A percentile compares a stretch with the other conserved stretches of the same genome.
phyloP scores from a whole-genome alignment of 1,140 invertebrate species.

The Apis laboriosa region DNA sequence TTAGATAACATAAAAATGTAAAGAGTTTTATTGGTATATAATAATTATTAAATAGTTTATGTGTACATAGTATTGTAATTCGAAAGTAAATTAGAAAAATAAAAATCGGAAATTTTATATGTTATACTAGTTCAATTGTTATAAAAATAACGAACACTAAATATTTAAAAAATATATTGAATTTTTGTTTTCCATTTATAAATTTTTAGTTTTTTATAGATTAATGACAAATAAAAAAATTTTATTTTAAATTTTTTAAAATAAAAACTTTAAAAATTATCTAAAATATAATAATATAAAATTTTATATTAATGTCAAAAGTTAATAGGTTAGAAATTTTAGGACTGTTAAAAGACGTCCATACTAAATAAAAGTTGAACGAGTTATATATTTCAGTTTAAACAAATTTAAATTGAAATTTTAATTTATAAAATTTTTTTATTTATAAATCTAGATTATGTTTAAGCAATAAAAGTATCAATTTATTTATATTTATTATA shows the following conservation, averaged over 20 bases:
- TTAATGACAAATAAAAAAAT: not conserved
- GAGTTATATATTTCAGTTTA: too few species aligned
- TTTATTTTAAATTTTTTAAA: not conserved
- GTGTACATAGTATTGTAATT: constrained; percentile 60
- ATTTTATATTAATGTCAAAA: too few species aligned
- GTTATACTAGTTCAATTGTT: constrained; percentile 17
- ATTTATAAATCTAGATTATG: not conserved
- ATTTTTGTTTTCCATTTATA: not conserved
- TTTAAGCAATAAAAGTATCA: not conserved
- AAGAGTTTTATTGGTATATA: constrained; percentile 55
- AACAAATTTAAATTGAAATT: too few species aligned
- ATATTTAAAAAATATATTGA: not conserved
- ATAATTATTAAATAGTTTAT: constrained; percentile 52
- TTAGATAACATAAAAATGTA: constrained; percentile 41
- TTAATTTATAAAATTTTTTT: not conserved
- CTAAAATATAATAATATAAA: too few species aligned
- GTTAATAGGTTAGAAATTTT: not conserved
- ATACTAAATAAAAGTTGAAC: too few species aligned
- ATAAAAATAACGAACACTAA: not conserved
- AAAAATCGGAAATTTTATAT: constrained; percentile 51
- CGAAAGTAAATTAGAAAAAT: constrained; percentile 49
- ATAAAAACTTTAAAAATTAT: too few species aligned
- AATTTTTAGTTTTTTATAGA: not conserved
- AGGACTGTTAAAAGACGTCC: too few species aligned
- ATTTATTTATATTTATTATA: too few species aligned